Percentiles rank a stretch among this genome's conserved stretches.
Conservation (phyloP, 2,113 vertebrate species). For the Eonycteris spelaea region DNA sequence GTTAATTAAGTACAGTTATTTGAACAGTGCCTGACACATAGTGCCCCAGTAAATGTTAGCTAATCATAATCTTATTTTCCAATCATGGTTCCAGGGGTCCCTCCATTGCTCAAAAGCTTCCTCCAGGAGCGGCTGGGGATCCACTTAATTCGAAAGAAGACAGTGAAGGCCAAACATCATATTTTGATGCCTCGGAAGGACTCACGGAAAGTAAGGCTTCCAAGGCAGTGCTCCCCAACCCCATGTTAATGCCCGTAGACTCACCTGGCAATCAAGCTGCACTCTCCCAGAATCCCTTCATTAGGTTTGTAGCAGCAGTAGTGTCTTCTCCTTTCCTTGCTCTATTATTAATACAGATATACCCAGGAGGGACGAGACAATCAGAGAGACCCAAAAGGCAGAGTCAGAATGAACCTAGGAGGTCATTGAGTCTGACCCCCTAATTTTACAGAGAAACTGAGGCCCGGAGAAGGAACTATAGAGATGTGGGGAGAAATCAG, state of each 20-base stretch:
- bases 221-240: too few relatives aligned
- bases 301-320: neutral
- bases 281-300: neutral
- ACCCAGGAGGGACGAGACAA: neutral
- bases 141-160: slow-evolving; percentile 79
- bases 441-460: slow-evolving; percentile 36
- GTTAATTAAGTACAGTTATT: neutral
- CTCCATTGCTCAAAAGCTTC: slow-evolving; percentile 84
- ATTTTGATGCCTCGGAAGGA: slow-evolving; percentile 76
- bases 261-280: neutral
- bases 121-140: slow-evolving; percentile 87
- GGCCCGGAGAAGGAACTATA: neutral
- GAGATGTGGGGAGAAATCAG: neutral
- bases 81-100: slow-evolving; percentile 79
- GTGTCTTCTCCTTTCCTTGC: neutral
- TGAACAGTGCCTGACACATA: neutral
- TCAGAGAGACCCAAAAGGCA: neutral
- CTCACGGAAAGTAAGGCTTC: slow-evolving; percentile 82
- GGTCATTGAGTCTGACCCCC: neutral
- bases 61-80: neutral
- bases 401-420: neutral
- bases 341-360: neutral
- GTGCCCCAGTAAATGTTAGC: neutral
- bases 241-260: neutral
- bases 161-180: slow-evolving; percentile 53